Base-by-base conservation (phyloP, 2,797 vertebrate genomes). In the Vireo griseus region DNA sequence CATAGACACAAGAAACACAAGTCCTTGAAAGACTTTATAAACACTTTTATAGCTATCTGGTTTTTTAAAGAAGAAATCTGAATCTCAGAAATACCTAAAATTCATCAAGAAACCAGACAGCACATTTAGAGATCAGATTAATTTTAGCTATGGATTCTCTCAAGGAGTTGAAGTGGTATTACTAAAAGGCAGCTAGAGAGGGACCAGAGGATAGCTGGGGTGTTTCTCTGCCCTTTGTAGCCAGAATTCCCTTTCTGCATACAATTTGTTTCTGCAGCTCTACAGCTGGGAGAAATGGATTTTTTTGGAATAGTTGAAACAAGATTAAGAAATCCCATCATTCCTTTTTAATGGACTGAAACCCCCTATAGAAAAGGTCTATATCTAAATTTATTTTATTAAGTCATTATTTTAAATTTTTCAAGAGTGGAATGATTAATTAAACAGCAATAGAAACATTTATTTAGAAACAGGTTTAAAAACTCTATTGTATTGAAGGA, bases 1-100 rank as follows among this genome's bases (percentile, higher is more conserved):
- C 0, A 0, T 19, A 35, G 31, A 10, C 29, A 44, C 28, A 17
- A 48, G 25, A 82, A 21, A 19, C 19, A 25, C 5, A 9, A 54
- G 39, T 47, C 54, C 39, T 73, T 58, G 16, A 19, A 55, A 29
- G 61, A 28, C 5, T 58, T 51, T 17, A 6, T 74, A 33, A 54
- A 42, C 17, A 2, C 1, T 42, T 73, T 21, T 48, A 19, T 50
- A 16, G 29, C n/a, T 11, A 15, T 26, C 21, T 66, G 10, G 12
- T 63, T 54, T 39, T 40, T 76, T 16, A 68, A 65, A 79, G 33
- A 67, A 75, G 29, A 57, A 82, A 58, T 54, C 19, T 33, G 21
- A 88, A 47, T 15, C 8, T 82, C 45, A 62, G 39, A 65, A 75
- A 54, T 67, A 52, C 2, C 18, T 72, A 1, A 55, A 29, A 9